Conservation (phyloP, 2,113 vertebrate genomes). For the Pluvialis apricaria region DNA sequence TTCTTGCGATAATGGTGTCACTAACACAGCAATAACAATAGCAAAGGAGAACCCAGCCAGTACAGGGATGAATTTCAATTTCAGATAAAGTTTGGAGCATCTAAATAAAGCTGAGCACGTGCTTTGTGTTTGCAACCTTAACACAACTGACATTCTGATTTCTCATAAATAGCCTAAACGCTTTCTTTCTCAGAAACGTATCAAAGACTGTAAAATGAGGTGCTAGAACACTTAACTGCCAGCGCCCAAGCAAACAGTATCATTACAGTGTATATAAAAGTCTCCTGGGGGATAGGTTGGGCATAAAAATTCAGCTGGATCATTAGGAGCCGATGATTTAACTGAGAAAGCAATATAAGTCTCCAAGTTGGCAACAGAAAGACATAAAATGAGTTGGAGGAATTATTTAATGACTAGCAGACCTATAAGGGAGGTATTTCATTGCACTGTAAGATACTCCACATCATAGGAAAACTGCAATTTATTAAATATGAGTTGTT, state of each 20-base stretch:
- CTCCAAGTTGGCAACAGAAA: slow-evolving; percentile 45
- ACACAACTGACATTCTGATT: not conserved
- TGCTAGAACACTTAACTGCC: slow-evolving; percentile 45
- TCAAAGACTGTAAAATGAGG: slow-evolving; percentile 10
- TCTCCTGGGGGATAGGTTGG: slow-evolving; percentile 16
- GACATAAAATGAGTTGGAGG: slow-evolving; percentile 39
- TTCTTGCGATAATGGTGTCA: not conserved
- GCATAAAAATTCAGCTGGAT: slow-evolving; percentile 61
- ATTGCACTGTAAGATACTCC: not conserved
- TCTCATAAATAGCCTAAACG: not conserved
- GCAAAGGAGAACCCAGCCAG: not conserved
- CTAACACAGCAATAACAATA: not conserved
- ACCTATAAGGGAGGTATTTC: slow-evolving; percentile 36
- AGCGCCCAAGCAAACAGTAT: slow-evolving; percentile 17
- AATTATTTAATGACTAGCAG: slow-evolving; percentile 58
- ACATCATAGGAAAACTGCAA: not conserved
- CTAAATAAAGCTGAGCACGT: not conserved
- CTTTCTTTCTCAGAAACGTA: slow-evolving; percentile 9
- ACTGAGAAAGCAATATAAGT: slow-evolving; percentile 48
- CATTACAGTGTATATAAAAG: slow-evolving; percentile 37
- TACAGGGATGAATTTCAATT: not conserved
- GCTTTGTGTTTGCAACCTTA: not conserved
- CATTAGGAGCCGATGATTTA: slow-evolving; percentile 59
- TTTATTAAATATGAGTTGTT: not conserved
- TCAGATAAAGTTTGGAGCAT: not conserved